These are phyloP conservation scores for Catharus ustulatus DNA, from an alignment of 2,797 vertebrate species.

Conservation along the genomic window DNA sequence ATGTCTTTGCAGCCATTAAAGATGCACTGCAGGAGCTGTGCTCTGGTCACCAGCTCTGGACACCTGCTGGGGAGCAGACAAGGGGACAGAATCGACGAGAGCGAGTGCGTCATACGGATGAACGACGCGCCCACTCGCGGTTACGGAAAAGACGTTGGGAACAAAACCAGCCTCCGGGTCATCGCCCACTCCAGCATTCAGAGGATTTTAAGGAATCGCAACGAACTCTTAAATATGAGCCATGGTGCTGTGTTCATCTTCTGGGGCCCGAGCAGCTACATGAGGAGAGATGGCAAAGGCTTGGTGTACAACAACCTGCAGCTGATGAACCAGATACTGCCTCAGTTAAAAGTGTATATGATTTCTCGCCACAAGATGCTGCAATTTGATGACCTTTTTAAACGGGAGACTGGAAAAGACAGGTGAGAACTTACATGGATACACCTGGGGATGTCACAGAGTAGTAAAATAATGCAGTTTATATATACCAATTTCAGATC, in stretches of 20 bases:
- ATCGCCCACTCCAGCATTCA: conserved; percentile 97
- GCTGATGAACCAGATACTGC: conserved; percentile 94
- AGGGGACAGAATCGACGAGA: conserved; percentile 87
- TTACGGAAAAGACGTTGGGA: conserved; percentile 87
- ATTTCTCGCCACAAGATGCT: conserved; percentile 98
- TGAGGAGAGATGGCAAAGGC: conserved; percentile 94
- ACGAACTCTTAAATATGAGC: conserved; percentile 92
- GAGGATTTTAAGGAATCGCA: conserved; percentile 88
- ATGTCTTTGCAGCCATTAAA: conserved; percentile 83
- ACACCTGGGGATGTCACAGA: not conserved
- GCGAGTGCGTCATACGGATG: conserved; percentile 96
- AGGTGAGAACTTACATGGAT: conserved; percentile 77
- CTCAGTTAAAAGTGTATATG: conserved; percentile 90
- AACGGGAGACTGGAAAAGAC: conserved; percentile 96
- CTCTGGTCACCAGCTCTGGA: conserved; percentile 94
- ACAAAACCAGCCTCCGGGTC: conserved; percentile 91
- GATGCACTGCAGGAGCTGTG: conserved; percentile 92
- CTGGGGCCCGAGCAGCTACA: conserved; percentile 97
- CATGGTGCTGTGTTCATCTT: conserved; percentile 95
- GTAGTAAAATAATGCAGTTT: not conserved
- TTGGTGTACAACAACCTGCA: conserved; percentile 95
- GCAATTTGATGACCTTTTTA: conserved; percentile 95
- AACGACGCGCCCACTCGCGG: conserved; percentile 91
- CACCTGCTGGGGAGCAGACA: conserved; percentile 87
- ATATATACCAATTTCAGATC: not conserved